These are phyloP conservation scores for Onychomys leucogaster DNA, from an alignment of 2,797 vertebrate species.

Conservation along the genomic window DNA sequence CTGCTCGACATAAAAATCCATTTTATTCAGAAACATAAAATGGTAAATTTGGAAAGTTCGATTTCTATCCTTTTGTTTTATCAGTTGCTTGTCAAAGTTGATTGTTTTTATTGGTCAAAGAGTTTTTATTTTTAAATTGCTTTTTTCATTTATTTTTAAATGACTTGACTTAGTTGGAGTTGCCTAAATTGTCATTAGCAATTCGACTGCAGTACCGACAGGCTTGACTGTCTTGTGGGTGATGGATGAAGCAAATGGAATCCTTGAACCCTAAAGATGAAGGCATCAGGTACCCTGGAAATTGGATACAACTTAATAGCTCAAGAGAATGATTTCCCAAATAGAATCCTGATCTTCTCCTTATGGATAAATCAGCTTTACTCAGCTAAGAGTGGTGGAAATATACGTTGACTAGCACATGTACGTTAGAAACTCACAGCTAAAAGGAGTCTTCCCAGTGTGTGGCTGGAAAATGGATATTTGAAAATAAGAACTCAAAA, in stretches of 20 bases:
- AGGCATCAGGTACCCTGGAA: conserved; percentile 70
- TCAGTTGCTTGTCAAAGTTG: conserved; percentile 69
- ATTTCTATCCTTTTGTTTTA: conserved; percentile 33
- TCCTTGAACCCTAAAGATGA: conserved; percentile 76
- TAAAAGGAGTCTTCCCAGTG: conserved; percentile 47
- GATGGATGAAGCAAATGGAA: conserved; percentile 75
- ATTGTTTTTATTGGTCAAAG: conserved; percentile 69
- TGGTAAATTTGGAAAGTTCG: conserved; percentile 23
- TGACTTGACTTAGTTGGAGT: conserved; percentile 67
- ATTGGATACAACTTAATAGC: conserved; percentile 79
- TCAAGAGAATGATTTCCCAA: conserved; percentile 79
- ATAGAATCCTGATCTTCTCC: conserved; percentile 73
- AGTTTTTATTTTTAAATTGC: conserved; percentile 74
- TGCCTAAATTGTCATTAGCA: conserved; percentile 76
- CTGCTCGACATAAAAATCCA: conserved; percentile 46
- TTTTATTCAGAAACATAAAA: conserved; percentile 67
- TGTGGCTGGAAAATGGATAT: conserved; percentile 37
- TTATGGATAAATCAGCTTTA: conserved; percentile 74
- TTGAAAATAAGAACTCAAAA: conserved; percentile 56
- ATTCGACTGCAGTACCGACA: not conserved
- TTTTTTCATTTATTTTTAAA: no score
- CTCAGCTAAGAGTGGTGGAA: conserved; percentile 45
- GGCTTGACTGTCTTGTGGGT: conserved; percentile 69
- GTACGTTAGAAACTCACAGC: conserved; percentile 48
- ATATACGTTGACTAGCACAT: conserved; percentile 69